A percentile compares a stretch with the other conserved stretches of the same genome.
These are phyloP conservation scores for Polymixis flavicincta DNA, from an alignment of 2,888 invertebrate species.

Conservation along the genomic window DNA sequence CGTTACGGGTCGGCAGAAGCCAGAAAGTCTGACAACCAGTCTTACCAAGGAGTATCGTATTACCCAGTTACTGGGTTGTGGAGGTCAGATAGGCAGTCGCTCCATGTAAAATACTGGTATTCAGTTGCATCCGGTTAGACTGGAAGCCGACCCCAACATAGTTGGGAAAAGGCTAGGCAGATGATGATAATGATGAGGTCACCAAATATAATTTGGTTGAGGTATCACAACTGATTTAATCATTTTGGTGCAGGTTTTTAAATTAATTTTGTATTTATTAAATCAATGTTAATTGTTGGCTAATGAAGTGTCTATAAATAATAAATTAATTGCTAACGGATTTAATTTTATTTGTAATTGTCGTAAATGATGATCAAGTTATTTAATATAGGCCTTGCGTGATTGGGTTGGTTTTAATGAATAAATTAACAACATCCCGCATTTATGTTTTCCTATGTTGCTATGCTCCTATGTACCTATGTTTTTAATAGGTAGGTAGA, in stretches of 20 bases:
- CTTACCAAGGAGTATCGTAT: too few species aligned
- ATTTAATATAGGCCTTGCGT: slow-evolving; percentile 30
- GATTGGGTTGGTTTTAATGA: slow-evolving; percentile 11
- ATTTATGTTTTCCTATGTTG: neutral
- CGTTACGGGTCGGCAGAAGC: too few species aligned
- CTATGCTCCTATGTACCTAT: too few species aligned
- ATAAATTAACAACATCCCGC: slow-evolving; percentile 17
- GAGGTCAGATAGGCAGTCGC: too few species aligned
- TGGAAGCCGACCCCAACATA: too few species aligned
- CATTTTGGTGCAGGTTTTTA: neutral
- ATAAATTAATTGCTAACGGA: slow-evolving; percentile 8
- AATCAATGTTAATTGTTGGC: slow-evolving; percentile 5
- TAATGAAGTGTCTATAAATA: slow-evolving; percentile 26
- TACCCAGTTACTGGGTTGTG: too few species aligned
- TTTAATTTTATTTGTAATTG: slow-evolving; percentile 35
- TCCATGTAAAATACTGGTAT: too few species aligned
- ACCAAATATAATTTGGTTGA: slow-evolving; percentile 1
- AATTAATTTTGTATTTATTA: neutral
- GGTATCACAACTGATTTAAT: slow-evolving; percentile 3
- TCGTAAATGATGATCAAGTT: slow-evolving; percentile 5
- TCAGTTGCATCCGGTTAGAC: too few species aligned
- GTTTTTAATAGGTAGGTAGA: neutral
- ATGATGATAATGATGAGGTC: slow-evolving; percentile 11
- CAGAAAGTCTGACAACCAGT: too few species aligned
- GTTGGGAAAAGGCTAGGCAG: too few species aligned